Evolutionary conservation across 1,140 invertebrate genomes (phyloP).

Genomic region (Drosophila obscura): DNA sequence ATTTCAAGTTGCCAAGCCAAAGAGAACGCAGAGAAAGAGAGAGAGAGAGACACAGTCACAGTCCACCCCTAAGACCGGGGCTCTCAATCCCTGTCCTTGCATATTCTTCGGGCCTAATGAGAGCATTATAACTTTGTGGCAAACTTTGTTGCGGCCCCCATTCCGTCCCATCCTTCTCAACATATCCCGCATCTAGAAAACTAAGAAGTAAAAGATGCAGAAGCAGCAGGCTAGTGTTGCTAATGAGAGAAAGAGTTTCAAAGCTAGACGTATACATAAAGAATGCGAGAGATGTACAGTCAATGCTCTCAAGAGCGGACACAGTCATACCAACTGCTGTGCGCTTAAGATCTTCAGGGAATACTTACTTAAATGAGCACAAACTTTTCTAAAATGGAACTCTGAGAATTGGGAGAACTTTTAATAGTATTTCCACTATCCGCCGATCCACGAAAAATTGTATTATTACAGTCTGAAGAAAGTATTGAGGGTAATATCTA

Average conservation of each 20-base stretch:
- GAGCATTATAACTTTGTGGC: constrained; percentile 52
- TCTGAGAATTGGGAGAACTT: no score
- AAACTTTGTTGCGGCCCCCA: constrained; percentile 24
- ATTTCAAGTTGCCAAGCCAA: constrained; percentile 54
- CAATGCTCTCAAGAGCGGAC: neutral
- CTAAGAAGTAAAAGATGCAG: neutral
- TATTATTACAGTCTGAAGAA: no score
- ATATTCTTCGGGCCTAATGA: constrained; percentile 52
- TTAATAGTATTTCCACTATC: no score
- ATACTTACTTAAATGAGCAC: no score
- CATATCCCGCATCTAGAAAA: neutral
- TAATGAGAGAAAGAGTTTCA: constrained; percentile 28
- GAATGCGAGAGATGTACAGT: constrained; percentile 7
- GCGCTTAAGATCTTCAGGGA: no score
- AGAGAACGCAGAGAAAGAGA: constrained; percentile 17
- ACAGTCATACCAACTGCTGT: neutral
- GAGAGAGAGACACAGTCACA: constrained; percentile 34
- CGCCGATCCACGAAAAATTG: no score
- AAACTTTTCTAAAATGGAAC: no score
- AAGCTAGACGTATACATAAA: constrained; percentile 17
- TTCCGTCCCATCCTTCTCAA: no score
- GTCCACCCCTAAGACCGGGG: constrained; percentile 16
- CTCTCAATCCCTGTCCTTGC: constrained; percentile 28
- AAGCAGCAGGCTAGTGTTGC: constrained; percentile 14
- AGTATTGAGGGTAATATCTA: no score